Percentiles rank a stretch among this genome's conserved stretches.
phyloP scores from a whole-genome alignment of 2,797 vertebrate genomes.

The Malurus leucopterus region DNA sequence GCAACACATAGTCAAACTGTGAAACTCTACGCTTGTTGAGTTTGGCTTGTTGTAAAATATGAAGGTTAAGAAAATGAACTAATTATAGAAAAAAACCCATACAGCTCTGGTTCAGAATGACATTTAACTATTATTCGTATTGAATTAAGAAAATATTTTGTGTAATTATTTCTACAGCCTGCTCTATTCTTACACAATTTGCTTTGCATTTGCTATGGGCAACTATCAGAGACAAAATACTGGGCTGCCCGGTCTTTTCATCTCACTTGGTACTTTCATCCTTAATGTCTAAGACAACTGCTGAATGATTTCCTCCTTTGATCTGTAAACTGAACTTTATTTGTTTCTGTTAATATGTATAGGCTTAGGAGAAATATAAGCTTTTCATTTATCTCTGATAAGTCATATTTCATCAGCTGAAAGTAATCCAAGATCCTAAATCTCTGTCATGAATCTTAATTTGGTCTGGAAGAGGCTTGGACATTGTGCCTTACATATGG shows the following conservation, averaged over 20 bases:
- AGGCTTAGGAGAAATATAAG: neutral
- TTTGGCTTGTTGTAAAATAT: neutral
- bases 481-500: neutral
- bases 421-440: constrained; percentile 6
- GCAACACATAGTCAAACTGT: constrained; percentile 23
- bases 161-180: neutral
- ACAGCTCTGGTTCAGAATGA: constrained; percentile 13
- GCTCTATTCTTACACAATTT: neutral
- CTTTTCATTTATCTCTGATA: constrained; percentile 12
- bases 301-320: neutral
- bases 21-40: neutral
- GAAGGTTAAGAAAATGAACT: neutral
- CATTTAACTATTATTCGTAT: neutral
- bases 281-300: neutral
- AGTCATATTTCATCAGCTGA: neutral
- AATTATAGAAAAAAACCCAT: neutral
- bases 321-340: neutral
- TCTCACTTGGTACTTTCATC: neutral
- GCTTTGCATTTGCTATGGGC: neutral
- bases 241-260: neutral
- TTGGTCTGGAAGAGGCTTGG: neutral
- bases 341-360: neutral
- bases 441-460: neutral
- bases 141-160: neutral
- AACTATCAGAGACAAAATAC: neutral